Base-by-base conservation (phyloP, 2,888 invertebrate species). In the Biston stratarius region DNA sequence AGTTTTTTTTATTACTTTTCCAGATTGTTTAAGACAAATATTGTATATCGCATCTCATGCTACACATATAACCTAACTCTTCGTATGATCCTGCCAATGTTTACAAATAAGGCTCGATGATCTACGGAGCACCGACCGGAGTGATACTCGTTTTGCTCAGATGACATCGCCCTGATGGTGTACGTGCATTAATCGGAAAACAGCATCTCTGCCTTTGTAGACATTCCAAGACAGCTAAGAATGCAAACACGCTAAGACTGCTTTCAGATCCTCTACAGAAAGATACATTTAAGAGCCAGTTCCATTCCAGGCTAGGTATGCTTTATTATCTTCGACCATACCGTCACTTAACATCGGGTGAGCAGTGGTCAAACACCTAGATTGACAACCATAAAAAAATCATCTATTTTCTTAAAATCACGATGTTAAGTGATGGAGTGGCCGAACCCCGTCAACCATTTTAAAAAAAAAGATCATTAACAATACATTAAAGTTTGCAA, bases 21-120 rank as follows among this genome's bases (percentile, higher is more conserved):
- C 38, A 38, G 9, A 40, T 8, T 10, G n/a, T 6, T 45, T 45
- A 45, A 11, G 5, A 12, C 42, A 10, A 15, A 33, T 14, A 56
- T 44, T 10, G 8, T 14, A 40, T 38, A 12, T 48, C 7, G 64
- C 69, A 74, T 74, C 79, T 73, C 57, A 79, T 74, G 53, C 62
- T 73, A 49, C 1, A 9, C 0, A 38, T 52, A 66, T 24, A 45
- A 14, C 52, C 58, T 75, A 61, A 71, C 61, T 49, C 69, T 72
- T 73, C 69, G 70, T 68, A 77, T 78, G 80, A 76, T 73, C 74
- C 77, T 77, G 78, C 81, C 86, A 84, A 86, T 91, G 88, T 91
- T 91, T 90, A 90, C 91, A 87, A 91, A 90, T 89, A 90, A 84
- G 90, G 90, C 71, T 72, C 69, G 81, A 77, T 77, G 78, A 74